Evolutionary conservation across 2,888 invertebrate species (phyloP), one percentile per base, ranked within the genome.

Genomic region (Campaea margaritaria): DNA sequence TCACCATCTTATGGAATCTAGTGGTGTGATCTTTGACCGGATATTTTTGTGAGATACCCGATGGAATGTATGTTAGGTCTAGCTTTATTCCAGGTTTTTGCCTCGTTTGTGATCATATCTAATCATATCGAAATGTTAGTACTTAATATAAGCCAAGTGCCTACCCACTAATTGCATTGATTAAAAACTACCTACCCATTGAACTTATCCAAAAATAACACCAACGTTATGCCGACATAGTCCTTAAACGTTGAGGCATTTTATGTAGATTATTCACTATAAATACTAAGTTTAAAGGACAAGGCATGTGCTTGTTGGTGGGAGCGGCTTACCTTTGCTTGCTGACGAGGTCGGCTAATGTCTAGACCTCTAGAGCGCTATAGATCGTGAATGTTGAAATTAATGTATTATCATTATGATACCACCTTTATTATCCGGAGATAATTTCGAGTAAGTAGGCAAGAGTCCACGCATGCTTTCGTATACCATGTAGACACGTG

Each of bases 321-420:
- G 80, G 76, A 82, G 80, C 76, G 78, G 79, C 77, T 78, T 76
- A 73, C 74, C 74, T 75, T 76, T 76, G 64, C 75, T 72, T 76
- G 64, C 75, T 72, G 74, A 73, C 73, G 76, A 76, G 79, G 75
- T 79, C 76, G 76, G 72, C 65, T 78, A 72, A 75, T 74, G 74
- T 74, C 75, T 73, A 73, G 72, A 67, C 41, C 48, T 50, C 49
- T 57, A 9, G 43, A 31, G 12, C 45, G 46, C 15, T 13, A 31
- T 36, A 14, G 31, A 44, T 56, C 44, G 51, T 48, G 42, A 21
- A 15, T 51, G 34, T 15, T 49, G n/a, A 34, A 15, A 46, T 57
- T 13, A 39, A 38, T 57, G n/a, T n/a, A n/a, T n/a, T n/a, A n/a
- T n/a, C n/a, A n/a, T 31, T 34, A 16, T 31, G 44, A 49, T 56